Conservation (phyloP, 2,113 vertebrate genomes). For the Daboia siamensis region DNA sequence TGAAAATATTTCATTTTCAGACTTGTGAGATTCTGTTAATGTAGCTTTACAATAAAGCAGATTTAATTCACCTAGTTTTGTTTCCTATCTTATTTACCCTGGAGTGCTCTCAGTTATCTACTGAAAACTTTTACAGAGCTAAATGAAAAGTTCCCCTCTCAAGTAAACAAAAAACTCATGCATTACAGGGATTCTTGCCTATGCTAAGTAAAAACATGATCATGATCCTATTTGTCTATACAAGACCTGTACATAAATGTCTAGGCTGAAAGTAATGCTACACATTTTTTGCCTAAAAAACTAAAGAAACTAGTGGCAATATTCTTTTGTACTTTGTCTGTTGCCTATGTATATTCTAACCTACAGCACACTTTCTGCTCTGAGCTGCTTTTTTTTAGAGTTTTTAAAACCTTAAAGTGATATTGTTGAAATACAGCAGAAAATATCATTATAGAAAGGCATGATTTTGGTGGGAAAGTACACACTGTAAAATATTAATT, state of each 20-base stretch:
- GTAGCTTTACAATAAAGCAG: not conserved
- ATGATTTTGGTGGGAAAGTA: not conserved
- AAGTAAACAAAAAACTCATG: fast-evolving
- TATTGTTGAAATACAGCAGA: not conserved
- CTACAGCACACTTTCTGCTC: not conserved
- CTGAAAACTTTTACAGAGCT: not conserved
- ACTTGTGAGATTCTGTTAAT: not conserved
- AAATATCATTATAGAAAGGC: not conserved
- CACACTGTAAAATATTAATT: not conserved
- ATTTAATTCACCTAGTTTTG: not conserved
- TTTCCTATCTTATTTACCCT: not conserved
- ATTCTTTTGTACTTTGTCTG: not conserved
- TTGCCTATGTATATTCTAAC: not conserved
- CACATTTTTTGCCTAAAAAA: not conserved
- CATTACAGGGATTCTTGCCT: not conserved
- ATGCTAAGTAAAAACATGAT: not conserved
- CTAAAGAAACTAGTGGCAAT: not conserved
- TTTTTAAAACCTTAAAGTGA: not conserved
- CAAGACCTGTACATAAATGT: not conserved
- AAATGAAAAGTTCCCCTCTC: conserved; percentile 11
- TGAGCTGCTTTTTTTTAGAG: not conserved
- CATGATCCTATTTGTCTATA: not conserved
- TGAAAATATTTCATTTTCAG: not conserved
- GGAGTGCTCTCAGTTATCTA: not conserved
- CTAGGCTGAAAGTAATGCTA: not conserved